Conservation (phyloP, 2,113 vertebrate genomes). For the Mesoclemmys tuberculata region DNA sequence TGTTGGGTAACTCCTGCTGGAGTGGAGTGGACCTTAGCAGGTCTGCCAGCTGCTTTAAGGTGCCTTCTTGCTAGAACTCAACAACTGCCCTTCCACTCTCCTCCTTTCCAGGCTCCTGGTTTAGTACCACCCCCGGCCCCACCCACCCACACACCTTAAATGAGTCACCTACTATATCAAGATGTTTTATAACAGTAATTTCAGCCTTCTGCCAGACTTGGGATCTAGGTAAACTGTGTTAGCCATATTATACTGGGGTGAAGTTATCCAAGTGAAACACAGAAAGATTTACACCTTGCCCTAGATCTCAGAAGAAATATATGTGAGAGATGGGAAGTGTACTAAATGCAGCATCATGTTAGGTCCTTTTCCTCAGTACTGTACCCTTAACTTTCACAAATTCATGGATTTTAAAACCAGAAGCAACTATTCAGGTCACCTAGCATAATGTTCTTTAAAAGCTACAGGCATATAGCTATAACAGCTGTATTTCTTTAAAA, state of each 20-base stretch:
- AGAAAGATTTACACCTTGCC: neutral
- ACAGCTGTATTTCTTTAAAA: neutral
- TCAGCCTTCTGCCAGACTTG: neutral
- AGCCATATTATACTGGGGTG: neutral
- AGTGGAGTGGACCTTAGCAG: neutral
- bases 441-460: neutral
- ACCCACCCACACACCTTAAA: neutral
- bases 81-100: neutral
- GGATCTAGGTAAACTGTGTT: neutral
- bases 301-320: neutral
- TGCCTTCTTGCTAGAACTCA: neutral
- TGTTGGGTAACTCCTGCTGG: neutral
- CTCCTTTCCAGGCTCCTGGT: neutral
- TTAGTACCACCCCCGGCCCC: neutral
- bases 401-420: neutral
- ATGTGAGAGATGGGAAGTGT: neutral
- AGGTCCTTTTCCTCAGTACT: neutral
- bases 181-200: neutral
- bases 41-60: neutral
- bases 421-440: neutral
- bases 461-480: neutral
- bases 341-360: accelerated
- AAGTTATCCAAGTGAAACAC: neutral
- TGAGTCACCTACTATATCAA: neutral
- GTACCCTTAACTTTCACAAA: neutral